Conservation (phyloP, 2,888 invertebrate species). For the Athalia circularis region DNA sequence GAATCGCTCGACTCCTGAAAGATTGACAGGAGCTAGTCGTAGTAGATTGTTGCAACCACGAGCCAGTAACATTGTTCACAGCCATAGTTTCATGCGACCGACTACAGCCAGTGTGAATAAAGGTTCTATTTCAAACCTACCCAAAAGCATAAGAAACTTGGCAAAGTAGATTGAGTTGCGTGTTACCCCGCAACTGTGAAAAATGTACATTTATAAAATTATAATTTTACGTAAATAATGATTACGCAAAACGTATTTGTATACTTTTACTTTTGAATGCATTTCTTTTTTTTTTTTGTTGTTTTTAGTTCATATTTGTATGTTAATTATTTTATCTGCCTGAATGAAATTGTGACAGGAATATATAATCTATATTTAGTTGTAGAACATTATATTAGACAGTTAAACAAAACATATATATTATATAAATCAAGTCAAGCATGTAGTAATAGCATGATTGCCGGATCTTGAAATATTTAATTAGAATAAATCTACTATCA, state of each 20-base stretch:
- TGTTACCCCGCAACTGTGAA: not conserved
- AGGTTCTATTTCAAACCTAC: conserved; percentile 73
- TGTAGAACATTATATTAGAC: conserved; percentile 5
- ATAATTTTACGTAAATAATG: conserved; percentile 15
- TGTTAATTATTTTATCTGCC: not conserved
- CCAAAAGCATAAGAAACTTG: conserved; percentile 69
- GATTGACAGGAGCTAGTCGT: conserved; percentile 50
- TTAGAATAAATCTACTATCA: conserved; percentile 8
- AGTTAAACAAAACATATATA: not conserved
- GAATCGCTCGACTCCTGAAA: conserved; percentile 35
- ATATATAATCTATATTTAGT: not conserved
- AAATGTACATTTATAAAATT: conserved; percentile 13
- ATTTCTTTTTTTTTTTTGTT: not conserved
- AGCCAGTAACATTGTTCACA: conserved; percentile 46
- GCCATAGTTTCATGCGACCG: conserved; percentile 87
- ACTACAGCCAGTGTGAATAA: conserved; percentile 90
- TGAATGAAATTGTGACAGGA: not conserved
- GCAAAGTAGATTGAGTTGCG: not conserved
- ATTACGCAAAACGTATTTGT: conserved; percentile 8
- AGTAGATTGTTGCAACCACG: conserved; percentile 67
- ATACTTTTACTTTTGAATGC: conserved; percentile 1
- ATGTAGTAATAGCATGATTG: conserved; percentile 5
- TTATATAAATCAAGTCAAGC: conserved; percentile 13
- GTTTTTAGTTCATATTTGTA: not conserved
- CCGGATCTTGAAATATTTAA: conserved; percentile 26